Evolutionary conservation across 1,140 invertebrate genomes (phyloP), one percentile per base, ranked within the genome.

Genomic region (Apocrypta bakeri): DNA sequence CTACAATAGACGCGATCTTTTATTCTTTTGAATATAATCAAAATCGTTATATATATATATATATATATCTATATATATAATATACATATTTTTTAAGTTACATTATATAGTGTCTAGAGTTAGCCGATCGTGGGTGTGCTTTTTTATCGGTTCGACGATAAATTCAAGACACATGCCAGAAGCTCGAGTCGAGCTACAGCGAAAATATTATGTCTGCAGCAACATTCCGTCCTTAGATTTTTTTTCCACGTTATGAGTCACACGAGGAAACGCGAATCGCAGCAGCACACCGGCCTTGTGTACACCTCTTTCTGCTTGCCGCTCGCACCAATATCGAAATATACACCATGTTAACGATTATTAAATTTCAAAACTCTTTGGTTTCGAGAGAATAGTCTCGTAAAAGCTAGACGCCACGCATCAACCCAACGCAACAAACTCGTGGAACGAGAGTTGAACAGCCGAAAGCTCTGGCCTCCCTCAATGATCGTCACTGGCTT

Each of bases 401-500:
- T 17, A n/a, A 56, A 17, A 56, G 48, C 48, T n/a, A 56, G 14
- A 12, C 12, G 42, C 42, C 14, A 17, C 48, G 21, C 48, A n/a
- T 56, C 48, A 56, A 21, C 48, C 17, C 48, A n/a, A 21, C 21
- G 48, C 48, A 56, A 56, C 48, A 56, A 56, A 56, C 48, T 56
- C 48, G n/a, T 48, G 40, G 27, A 14, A 33, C 29, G 33, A 33
- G 33, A 73, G 48, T 63, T 73, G 68, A 80, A 64, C 31, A 73
- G 40, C 68, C 42, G 71, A 73, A 75, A 81, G 33, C 64, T 72
- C 64, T 6, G 25, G n/a, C 25, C 48, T 31, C 42, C 25, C 48
- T 66, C 56, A 31, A 75, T 64, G 71, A 76, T 74, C 48, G 72
- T 63, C 66, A 61, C 42, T 71, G 29, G 48, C 61, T n/a, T n/a